Percentiles rank a stretch among this genome's conserved stretches.
Evolutionary conservation across 2,113 vertebrate species (phyloP).

Genomic region (Gopherus evgoodei): DNA sequence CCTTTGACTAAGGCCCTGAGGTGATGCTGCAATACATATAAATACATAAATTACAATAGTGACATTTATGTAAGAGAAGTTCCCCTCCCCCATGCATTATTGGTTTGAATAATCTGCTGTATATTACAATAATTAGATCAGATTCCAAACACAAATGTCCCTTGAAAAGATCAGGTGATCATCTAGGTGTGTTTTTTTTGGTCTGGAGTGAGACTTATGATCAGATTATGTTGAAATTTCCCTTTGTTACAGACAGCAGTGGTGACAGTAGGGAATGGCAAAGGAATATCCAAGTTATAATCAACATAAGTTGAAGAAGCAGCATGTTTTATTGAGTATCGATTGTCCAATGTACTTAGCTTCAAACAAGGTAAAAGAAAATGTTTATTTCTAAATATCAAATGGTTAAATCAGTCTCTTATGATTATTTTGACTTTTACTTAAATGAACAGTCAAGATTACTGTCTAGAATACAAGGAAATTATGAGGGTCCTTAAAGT

Average conservation of each 20-base stretch:
- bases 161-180: background rate
- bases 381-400: background rate
- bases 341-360: background rate
- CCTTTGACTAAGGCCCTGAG: background rate
- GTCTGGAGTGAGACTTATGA: background rate
- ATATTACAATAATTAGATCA: background rate
- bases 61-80: background rate
- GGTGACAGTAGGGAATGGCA: background rate
- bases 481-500: background rate
- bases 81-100: background rate
- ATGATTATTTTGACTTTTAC: constrained; percentile 37
- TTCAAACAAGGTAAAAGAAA: background rate
- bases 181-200: background rate
- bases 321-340: background rate
- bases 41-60: background rate
- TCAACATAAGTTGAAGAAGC: background rate
- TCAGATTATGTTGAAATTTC: background rate
- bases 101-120: constrained; percentile 9
- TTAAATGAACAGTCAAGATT: background rate
- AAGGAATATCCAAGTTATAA: background rate
- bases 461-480: background rate
- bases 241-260: background rate
- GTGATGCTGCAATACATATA: background rate
- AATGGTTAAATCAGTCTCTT: background rate
- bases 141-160: background rate